Evolutionary conservation across 2,888 invertebrate species (phyloP).

Genomic region (Euplexia lucipara): DNA sequence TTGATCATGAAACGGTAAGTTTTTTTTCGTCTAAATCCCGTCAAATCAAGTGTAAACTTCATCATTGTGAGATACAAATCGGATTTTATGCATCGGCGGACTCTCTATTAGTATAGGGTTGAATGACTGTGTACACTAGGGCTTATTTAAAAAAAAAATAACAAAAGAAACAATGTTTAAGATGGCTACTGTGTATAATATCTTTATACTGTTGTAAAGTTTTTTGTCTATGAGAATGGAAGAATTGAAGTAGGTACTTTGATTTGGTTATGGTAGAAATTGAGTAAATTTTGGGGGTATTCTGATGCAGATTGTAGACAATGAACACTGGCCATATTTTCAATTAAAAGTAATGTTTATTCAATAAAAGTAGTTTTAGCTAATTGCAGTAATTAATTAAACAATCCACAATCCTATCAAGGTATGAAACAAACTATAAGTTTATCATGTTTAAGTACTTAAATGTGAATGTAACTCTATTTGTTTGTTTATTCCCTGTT

Average conservation of each 20-base stretch:
- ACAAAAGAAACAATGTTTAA: conserved; percentile 29
- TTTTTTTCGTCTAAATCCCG: conserved; percentile 26
- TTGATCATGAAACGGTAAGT: conserved; percentile 39
- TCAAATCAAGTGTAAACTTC: conserved; percentile 67
- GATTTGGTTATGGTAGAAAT: conserved; percentile 2
- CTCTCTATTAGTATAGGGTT: conserved; percentile 41
- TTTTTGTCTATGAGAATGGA: conserved; percentile 9
- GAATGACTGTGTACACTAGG: conserved; percentile 32
- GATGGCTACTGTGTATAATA: conserved; percentile 43
- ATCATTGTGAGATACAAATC: conserved; percentile 60
- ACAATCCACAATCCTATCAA: too few species aligned
- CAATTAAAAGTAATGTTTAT: too few species aligned
- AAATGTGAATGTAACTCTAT: too few species aligned
- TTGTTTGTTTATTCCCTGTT: too few species aligned
- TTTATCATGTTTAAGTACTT: too few species aligned
- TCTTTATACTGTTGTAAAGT: conserved; percentile 17
- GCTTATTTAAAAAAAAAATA: conserved; percentile 42
- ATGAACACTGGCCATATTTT: too few species aligned
- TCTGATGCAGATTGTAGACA: background rate
- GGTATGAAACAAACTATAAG: too few species aligned
- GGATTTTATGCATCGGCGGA: conserved; percentile 39
- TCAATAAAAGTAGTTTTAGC: too few species aligned
- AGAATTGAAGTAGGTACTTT: background rate
- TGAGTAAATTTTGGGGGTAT: background rate
- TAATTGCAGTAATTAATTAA: too few species aligned